Evolutionary conservation across 2,113 vertebrate genomes (phyloP), one percentile per base, ranked within the genome.

Genomic region (Pimephales promelas): DNA sequence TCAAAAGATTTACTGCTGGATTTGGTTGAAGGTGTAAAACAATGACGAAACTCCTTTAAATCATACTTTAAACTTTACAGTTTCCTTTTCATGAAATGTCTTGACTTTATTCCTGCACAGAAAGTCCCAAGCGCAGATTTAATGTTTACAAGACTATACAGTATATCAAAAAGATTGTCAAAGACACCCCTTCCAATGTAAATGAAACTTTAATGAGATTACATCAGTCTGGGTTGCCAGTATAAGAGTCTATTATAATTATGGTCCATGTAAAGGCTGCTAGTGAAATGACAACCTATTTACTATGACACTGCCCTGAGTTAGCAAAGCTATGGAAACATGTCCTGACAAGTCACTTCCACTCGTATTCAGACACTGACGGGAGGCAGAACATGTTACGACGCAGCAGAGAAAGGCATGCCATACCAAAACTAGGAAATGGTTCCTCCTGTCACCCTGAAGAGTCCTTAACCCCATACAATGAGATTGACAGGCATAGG

Each of bases 331-430:
- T 70, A 56, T 56, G 47, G 79, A 52, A 70, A 56, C 79, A 56
- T 70, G 64, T 56, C 62, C 47, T 36, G 62, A 68, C 79, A 40
- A 24, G 47, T 70, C 20, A 54, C 36, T 70, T 70, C 64, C 79
- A 70, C 34, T 54, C 24, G 28, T 54, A 81, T n/a, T 81, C 79
- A 70, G 20, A 36, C 47, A 28, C 79, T 81, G 79, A 81, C 13
- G 2, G 49, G 28, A 70, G 79, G 22, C 79, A 70, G 79, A 70
- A 70, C 79, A 66, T 64, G 57, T 79, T 66, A 10, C 24, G 49
- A 31, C 77, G 4, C 40, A 66, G 57, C 24, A 34, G 47, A 81
- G 79, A 31, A 54, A 47, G 47, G 62, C 31, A 70, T 81, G 28
- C 45, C 26, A 81, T 54, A 70, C 31, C 47, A 34, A 68, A 81